phyloP scores from a whole-genome alignment of 2,888 invertebrate species.

The Pemphredon lugubris region DNA sequence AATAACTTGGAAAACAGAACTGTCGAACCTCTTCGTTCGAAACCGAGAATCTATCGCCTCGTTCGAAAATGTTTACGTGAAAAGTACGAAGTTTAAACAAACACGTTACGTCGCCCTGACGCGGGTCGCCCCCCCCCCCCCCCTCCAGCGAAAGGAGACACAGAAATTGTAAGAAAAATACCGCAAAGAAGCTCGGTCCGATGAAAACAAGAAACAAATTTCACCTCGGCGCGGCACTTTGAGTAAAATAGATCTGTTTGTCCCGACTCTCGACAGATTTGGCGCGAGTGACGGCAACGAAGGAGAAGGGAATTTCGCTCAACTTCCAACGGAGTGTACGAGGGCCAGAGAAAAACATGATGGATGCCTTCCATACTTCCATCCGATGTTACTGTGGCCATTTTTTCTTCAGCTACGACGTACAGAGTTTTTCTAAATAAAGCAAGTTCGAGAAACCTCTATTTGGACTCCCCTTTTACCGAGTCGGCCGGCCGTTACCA shows the following conservation, averaged over 20 bases:
- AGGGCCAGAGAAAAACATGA: not conserved
- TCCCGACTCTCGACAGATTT: conserved; percentile 22
- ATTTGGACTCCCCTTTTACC: too few relatives aligned
- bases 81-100: not conserved
- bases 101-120: not conserved
- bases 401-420: too few relatives aligned
- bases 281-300: conserved; percentile 23
- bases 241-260: conserved; percentile 46
- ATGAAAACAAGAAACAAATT: conserved; percentile 32
- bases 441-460: too few relatives aligned
- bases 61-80: too few relatives aligned
- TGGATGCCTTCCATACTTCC: not conserved
- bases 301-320: not conserved
- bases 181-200: not conserved
- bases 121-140: too few relatives aligned
- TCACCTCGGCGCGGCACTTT: conserved; percentile 6
- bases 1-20: too few relatives aligned
- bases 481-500: too few relatives aligned
- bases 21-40: too few relatives aligned
- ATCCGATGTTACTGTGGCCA: too few relatives aligned
- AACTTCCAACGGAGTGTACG: not conserved
- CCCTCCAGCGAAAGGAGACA: not conserved
- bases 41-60: not conserved
- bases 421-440: too few relatives aligned
- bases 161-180: not conserved